Conservation (phyloP, 2,113 vertebrate species). For the Ceyx cyanopectus region DNA sequence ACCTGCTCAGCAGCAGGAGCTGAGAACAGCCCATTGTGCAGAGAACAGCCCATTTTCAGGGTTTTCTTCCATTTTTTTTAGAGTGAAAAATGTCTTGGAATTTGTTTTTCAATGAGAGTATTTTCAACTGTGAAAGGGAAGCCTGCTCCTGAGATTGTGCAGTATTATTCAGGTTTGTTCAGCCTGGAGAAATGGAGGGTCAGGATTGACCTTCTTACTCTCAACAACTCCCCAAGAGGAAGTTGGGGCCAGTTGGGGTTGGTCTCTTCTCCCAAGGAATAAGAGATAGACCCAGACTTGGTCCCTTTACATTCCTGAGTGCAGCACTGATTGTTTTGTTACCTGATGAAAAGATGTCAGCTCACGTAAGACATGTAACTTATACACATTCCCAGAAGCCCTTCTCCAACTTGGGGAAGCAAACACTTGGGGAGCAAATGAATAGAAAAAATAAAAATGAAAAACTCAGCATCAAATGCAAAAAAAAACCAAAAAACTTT, state of each 20-base stretch:
- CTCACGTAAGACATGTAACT: accelerated
- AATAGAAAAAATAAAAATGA: neutral
- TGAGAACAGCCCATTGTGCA: neutral
- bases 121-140: neutral
- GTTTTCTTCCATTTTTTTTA: neutral
- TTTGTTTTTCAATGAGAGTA: neutral
- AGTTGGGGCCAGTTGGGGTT: neutral
- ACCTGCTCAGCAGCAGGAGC: neutral
- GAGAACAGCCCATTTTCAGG: neutral
- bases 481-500: neutral
- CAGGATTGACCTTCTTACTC: neutral
- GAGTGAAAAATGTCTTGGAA: neutral
- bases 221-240: neutral
- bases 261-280: neutral
- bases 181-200: neutral
- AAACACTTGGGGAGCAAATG: neutral
- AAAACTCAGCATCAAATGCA: neutral
- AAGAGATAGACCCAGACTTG: neutral
- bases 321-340: neutral
- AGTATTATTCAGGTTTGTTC: neutral
- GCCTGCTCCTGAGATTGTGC: accelerated
- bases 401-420: neutral
- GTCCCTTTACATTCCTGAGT: neutral
- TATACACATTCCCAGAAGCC: neutral
- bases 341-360: neutral